Evolutionary conservation across 1,140 invertebrate species (phyloP).

Genomic region (Sminthurides bifidus): DNA sequence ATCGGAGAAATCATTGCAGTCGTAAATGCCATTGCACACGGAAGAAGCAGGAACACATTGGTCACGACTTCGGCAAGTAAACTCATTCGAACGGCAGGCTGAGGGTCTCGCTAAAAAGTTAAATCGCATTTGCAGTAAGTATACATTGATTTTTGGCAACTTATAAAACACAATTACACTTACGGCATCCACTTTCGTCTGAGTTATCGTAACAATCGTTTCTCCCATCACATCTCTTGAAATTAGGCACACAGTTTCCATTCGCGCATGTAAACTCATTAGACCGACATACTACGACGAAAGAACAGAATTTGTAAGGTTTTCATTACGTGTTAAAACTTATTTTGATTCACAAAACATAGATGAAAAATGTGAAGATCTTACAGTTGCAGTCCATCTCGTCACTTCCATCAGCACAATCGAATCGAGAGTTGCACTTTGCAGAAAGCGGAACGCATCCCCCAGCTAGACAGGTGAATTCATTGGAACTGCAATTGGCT

Average conservation of each 20-base stretch:
- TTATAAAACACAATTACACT: too few relatives aligned
- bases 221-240: constrained; percentile 47
- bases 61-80: constrained; percentile 46
- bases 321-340: neutral
- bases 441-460: constrained; percentile 8
- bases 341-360: neutral
- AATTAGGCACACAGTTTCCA: constrained; percentile 39
- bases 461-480: constrained; percentile 23
- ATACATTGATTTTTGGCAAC: too few relatives aligned
- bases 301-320: constrained; percentile 8
- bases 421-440: constrained; percentile 11
- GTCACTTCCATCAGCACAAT: constrained; percentile 24
- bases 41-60: constrained; percentile 44
- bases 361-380: neutral
- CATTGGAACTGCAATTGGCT: constrained; percentile 13
- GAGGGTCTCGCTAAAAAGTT: constrained; percentile 4
- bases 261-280: constrained; percentile 39
- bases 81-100: constrained; percentile 41
- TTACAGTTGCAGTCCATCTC: constrained; percentile 29
- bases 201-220: constrained; percentile 54
- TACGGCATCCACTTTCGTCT: constrained; percentile 57
- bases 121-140: neutral
- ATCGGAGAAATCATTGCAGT: constrained; percentile 83
- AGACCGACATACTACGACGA: constrained; percentile 35
- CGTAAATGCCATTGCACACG: constrained; percentile 51